These are phyloP conservation scores for Cyprinus carpio DNA, from an alignment of 2,113 vertebrate species.

Conservation along the genomic window DNA sequence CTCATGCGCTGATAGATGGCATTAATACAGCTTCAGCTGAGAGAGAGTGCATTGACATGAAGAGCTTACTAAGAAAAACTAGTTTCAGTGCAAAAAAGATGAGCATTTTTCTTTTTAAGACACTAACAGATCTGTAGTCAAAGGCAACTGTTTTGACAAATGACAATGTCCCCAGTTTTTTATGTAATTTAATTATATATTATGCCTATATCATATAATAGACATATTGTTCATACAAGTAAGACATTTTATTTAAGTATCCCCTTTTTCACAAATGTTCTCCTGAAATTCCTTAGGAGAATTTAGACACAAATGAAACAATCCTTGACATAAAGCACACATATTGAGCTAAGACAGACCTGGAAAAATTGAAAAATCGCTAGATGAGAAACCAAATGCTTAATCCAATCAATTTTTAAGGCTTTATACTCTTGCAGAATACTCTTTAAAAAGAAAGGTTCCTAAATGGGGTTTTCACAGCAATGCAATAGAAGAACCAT, in stretches of 20 bases:
- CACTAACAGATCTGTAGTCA: not conserved
- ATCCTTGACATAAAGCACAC: not conserved
- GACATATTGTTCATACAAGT: not conserved
- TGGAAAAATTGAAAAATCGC: not conserved
- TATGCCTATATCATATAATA: not conserved
- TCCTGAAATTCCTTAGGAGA: not conserved
- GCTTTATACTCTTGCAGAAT: not conserved
- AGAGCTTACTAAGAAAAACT: not conserved
- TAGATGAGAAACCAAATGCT: not conserved
- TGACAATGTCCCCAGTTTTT: not conserved
- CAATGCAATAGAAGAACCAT: not conserved
- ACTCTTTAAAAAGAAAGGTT: not conserved
- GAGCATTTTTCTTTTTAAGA: not conserved
- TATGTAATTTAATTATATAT: not conserved
- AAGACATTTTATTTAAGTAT: not conserved
- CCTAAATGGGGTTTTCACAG: not conserved
- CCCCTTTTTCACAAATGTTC: not conserved
- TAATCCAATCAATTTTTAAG: not conserved
- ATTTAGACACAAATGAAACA: not conserved
- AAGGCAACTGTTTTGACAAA: not conserved
- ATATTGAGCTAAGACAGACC: not conserved
- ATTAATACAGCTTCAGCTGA: conserved; percentile 27
- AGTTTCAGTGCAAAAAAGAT: not conserved
- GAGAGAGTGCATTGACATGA: conserved; percentile 2
- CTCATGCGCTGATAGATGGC: conserved; percentile 47